Base-by-base conservation (phyloP, 1,140 invertebrate genomes). In the Dendrolimus punctatus region DNA sequence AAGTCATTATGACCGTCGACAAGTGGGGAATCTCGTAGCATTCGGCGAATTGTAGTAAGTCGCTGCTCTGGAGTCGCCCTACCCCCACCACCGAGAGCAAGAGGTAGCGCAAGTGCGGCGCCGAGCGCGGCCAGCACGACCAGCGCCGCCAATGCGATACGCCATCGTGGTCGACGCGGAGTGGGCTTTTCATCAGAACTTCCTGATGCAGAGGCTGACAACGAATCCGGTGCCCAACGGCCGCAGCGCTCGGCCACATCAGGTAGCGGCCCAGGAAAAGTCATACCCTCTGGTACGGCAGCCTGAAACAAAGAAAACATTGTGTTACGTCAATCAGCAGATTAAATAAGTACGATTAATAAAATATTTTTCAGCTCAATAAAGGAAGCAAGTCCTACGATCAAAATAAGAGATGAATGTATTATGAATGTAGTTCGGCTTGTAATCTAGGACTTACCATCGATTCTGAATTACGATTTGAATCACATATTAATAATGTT, bases 1-100 rank as follows among this genome's bases (percentile, higher is more conserved):
- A 96, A 90, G 85, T 96, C 95, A 82, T 96, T 97, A 85, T 96
- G 95, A 49, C 95, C 96, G 82, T 92, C 91, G 38, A 90, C 88
- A 7, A 92, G 81, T 6, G 91, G 91, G 8, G 89, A 87, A 53
- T 91, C 90, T 51, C 89, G 88, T 57, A 92, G 80, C 64, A 92
- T 87, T 43, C 88, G 85, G 37, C 85, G 74, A 43, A 90, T 87
- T 56, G 89, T 90, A 58, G 87, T 85, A 55, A 90, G 80, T 61
- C 89, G 82, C 75, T 90, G 88, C 54, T 90, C 88, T 41, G 89
- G 88, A 37, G 89, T 90, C 64, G 89, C 73, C 55, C 88, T 77
- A 53, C 89, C 80, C 54, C 88, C 70, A 57, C 87, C 87, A 59
- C 88, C 67, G 10, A 87, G 76, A 5, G 83, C 82, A 9, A 88